Percentiles rank a stretch among this genome's conserved stretches.
phyloP scores from a whole-genome alignment of 2,113 vertebrate genomes.

The Caracal caracal region DNA sequence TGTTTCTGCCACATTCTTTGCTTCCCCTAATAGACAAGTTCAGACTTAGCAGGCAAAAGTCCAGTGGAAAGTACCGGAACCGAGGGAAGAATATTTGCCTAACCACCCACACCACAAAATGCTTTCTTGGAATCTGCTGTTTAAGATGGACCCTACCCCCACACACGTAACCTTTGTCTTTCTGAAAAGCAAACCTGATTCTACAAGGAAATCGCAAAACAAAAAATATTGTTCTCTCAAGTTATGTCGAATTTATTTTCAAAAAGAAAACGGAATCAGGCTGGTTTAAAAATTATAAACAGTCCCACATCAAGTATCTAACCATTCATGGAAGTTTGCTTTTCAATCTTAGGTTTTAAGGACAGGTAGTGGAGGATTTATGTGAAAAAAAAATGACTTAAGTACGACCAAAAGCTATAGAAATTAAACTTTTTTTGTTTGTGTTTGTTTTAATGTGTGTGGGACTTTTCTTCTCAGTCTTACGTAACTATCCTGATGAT shows the following conservation, averaged over 20 bases:
- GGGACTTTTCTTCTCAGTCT: background rate
- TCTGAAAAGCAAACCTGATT: conserved; percentile 58
- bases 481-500: background rate
- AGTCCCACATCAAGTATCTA: background rate
- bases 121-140: conserved; percentile 71
- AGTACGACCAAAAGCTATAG: background rate
- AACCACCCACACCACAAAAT: conserved; percentile 67
- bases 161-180: conserved; percentile 53
- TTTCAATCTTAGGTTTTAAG: background rate
- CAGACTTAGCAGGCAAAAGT: conserved; percentile 76
- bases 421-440: background rate
- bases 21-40: conserved; percentile 69
- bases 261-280: background rate
- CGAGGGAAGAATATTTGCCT: conserved; percentile 68
- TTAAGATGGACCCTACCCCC: conserved; percentile 40
- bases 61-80: conserved; percentile 69
- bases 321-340: background rate
- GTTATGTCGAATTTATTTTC: conserved; percentile 13
- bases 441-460: background rate
- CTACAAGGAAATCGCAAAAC: conserved; percentile 60
- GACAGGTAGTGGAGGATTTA: background rate
- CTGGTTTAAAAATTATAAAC: background rate
- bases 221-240: conserved; percentile 29
- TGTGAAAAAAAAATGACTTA: background rate
- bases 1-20: conserved; percentile 55